These are phyloP conservation scores for Drosophila sproati DNA, from an alignment of 1,140 invertebrate genomes.

Conservation along the genomic window DNA sequence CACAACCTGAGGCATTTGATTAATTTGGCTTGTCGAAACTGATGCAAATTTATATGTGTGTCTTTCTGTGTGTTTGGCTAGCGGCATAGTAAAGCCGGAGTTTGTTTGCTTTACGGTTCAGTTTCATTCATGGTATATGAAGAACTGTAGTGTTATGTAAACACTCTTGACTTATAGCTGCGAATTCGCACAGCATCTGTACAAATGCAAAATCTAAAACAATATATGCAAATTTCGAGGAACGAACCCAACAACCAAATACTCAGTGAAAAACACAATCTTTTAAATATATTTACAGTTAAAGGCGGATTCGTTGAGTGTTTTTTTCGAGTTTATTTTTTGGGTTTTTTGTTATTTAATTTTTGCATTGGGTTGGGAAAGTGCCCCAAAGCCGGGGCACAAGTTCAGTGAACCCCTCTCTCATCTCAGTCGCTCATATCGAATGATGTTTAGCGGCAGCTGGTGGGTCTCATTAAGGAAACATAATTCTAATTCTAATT, in stretches of 20 bases:
- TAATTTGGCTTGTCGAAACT: slow-evolving; percentile 70
- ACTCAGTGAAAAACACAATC: slow-evolving; percentile 47
- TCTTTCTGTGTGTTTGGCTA: slow-evolving; percentile 21
- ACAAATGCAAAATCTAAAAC: slow-evolving; percentile 63
- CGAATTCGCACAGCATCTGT: slow-evolving; percentile 63
- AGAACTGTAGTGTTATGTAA: slow-evolving; percentile 75
- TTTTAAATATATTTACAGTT: slow-evolving; percentile 78
- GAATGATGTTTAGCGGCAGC: slow-evolving; percentile 75
- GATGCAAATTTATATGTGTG: slow-evolving; percentile 58
- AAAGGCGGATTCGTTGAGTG: slow-evolving; percentile 67
- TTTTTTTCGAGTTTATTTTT: slow-evolving; percentile 43
- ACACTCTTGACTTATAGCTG: slow-evolving; percentile 52
- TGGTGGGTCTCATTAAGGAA: slow-evolving; percentile 79
- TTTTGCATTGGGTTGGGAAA: slow-evolving; percentile 65
- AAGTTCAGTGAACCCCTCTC: slow-evolving; percentile 67
- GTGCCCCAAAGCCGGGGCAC: slow-evolving; percentile 62
- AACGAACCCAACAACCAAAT: slow-evolving; percentile 42
- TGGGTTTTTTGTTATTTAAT: slow-evolving; percentile 9
- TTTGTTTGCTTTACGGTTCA: slow-evolving; percentile 72
- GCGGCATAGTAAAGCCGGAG: slow-evolving; percentile 40
- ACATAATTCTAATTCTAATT: slow-evolving; percentile 81
- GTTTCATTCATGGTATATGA: slow-evolving; percentile 67
- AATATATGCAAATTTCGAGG: slow-evolving; percentile 73
- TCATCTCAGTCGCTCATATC: slow-evolving; percentile 53
- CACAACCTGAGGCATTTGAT: slow-evolving; percentile 58